These are phyloP conservation scores for Sebastes iracundus DNA, from an alignment of 2,797 vertebrate species.

Conservation along the genomic window DNA sequence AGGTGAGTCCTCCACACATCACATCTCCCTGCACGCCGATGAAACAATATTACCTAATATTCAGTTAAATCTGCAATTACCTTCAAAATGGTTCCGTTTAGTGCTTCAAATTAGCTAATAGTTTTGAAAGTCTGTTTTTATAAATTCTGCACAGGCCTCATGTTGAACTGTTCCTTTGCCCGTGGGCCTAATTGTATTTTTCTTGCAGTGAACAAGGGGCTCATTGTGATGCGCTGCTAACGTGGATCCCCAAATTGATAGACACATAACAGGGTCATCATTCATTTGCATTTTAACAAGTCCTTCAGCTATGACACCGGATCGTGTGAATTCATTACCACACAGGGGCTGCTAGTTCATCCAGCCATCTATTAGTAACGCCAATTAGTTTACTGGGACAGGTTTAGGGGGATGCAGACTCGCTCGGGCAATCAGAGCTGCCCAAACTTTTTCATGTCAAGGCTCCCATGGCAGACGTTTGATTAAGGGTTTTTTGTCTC, in stretches of 20 bases:
- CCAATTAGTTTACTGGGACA: slow-evolving; percentile 87
- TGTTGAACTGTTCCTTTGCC: slow-evolving; percentile 37
- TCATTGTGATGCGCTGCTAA: slow-evolving; percentile 76
- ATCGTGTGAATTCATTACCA: slow-evolving; percentile 80
- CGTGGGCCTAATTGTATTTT: slow-evolving; percentile 63
- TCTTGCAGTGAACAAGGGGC: slow-evolving; percentile 73
- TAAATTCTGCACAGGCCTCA: slow-evolving; percentile 43
- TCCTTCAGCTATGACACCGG: slow-evolving; percentile 83
- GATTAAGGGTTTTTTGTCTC: slow-evolving; percentile 51
- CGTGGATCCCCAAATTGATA: slow-evolving; percentile 76
- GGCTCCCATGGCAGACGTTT: slow-evolving; percentile 52
- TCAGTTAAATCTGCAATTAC: slow-evolving; percentile 10
- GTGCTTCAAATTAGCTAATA: slow-evolving; percentile 45
- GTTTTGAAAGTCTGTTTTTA: slow-evolving; percentile 46
- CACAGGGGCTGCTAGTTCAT: slow-evolving; percentile 78
- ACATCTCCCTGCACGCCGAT: background rate
- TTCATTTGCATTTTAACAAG: slow-evolving; percentile 85
- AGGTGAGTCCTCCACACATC: background rate
- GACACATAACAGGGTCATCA: slow-evolving; percentile 82
- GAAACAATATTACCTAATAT: background rate
- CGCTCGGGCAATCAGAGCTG: slow-evolving; percentile 46
- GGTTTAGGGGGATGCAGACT: slow-evolving; percentile 68
- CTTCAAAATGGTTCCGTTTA: slow-evolving; percentile 11
- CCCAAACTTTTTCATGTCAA: slow-evolving; percentile 59
- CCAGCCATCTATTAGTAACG: slow-evolving; percentile 86